Conservation (phyloP, 2,113 vertebrate genomes). For the Triplophysa rosa region DNA sequence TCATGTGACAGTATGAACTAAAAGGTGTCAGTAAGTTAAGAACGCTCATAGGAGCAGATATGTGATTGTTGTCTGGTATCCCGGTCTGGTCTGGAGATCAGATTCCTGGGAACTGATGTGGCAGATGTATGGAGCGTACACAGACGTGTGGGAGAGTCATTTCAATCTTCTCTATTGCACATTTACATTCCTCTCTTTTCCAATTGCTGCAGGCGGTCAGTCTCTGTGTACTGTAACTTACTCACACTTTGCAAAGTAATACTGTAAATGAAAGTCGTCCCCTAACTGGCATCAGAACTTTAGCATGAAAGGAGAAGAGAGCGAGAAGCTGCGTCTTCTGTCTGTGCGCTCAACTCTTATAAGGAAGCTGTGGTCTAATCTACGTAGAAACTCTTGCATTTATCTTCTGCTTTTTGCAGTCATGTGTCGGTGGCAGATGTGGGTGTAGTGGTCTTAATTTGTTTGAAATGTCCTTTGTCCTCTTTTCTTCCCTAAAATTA, state of each 20-base stretch:
- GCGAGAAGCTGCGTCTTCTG: not conserved
- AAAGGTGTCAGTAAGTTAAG: slow-evolving; percentile 23
- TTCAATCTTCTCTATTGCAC: slow-evolving; percentile 12
- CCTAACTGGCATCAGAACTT: not conserved
- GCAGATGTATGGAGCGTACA: slow-evolving; percentile 53
- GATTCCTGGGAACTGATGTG: slow-evolving; percentile 47
- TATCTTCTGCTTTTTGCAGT: slow-evolving; percentile 10
- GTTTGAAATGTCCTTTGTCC: not conserved
- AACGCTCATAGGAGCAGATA: slow-evolving; percentile 35
- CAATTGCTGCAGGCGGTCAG: not conserved
- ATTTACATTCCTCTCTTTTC: slow-evolving; percentile 8
- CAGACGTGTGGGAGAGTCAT: slow-evolving; percentile 34
- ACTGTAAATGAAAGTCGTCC: not conserved
- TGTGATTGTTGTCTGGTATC: slow-evolving; percentile 32
- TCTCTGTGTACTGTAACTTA: not conserved
- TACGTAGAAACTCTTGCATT: slow-evolving; percentile 4
- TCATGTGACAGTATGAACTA: not conserved
- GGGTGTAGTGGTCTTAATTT: not conserved
- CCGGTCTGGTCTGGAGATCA: slow-evolving; percentile 45
- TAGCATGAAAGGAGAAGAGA: not conserved
- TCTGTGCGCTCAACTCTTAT: not conserved
- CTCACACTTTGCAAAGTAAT: not conserved
- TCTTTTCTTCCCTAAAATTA: not conserved
- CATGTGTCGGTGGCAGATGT: not conserved
- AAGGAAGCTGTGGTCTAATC: slow-evolving; percentile 5